Conservation (phyloP, 2,113 vertebrate species). For the Syrrhaptes paradoxus region DNA sequence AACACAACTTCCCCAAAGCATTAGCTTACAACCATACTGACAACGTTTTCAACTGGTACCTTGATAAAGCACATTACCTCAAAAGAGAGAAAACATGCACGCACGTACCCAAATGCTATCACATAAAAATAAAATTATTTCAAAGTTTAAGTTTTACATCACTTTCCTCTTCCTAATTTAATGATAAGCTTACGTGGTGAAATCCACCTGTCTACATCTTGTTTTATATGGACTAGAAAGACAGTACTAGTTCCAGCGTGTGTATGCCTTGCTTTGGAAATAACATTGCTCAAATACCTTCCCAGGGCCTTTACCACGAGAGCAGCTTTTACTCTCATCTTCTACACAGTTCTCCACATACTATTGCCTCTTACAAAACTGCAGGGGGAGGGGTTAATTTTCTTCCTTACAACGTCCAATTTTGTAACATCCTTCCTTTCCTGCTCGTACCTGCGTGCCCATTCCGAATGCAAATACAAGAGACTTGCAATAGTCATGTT, state of each 20-base stretch:
- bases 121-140: not conserved
- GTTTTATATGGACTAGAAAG: not conserved
- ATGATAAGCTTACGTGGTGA: not conserved
- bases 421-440: constrained; percentile 53
- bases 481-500: not conserved
- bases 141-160: not conserved
- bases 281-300: not conserved
- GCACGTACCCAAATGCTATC: too few relatives aligned
- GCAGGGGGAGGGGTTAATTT: not conserved
- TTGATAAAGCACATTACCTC: not conserved
- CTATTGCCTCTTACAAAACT: not conserved
- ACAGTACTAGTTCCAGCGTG: not conserved
- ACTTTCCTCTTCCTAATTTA: not conserved
- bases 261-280: not conserved
- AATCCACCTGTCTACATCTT: not conserved
- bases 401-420: constrained; percentile 11
- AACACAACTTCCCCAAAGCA: not conserved
- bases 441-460: not conserved
- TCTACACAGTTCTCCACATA: not conserved
- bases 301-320: not conserved
- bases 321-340: not conserved
- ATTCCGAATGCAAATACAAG: not conserved
- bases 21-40: not conserved
- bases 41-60: not conserved
- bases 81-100: too few relatives aligned